Conservation (phyloP, 2,888 invertebrate species). For the Phaedon cochleariae region DNA sequence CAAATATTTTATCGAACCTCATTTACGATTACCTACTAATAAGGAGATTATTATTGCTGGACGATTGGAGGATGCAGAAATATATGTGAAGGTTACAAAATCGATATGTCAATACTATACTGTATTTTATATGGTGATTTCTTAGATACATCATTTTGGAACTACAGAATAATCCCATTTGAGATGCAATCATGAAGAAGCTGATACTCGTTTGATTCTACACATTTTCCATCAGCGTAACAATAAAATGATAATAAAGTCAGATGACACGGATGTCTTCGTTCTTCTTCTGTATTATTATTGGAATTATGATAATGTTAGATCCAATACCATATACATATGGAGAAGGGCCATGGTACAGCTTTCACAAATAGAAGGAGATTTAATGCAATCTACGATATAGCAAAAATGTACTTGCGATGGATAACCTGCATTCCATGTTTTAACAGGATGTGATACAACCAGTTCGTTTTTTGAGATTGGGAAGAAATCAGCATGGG, state of each 20-base stretch:
- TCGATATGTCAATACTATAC: background rate
- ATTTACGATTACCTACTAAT: background rate
- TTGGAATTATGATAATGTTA: background rate
- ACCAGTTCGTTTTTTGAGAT: background rate
- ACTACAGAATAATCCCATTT: background rate
- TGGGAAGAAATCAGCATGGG: background rate
- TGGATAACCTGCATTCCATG: background rate
- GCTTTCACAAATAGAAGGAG: background rate
- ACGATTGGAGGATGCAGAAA: background rate
- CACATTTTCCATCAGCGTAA: background rate
- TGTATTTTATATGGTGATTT: background rate
- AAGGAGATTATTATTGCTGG: background rate
- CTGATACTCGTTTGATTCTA: background rate
- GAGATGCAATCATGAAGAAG: background rate
- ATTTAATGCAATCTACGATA: slow-evolving; percentile 4
- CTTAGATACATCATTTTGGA: background rate
- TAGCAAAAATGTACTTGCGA: slow-evolving; percentile 2
- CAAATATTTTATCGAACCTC: background rate
- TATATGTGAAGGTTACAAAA: background rate
- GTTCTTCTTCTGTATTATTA: slow-evolving; percentile 1
- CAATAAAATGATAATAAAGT: background rate
- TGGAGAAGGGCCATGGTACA: slow-evolving; percentile 4
- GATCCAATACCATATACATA: background rate
- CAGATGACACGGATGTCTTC: background rate
- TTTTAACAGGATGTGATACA: slow-evolving; percentile 5